phyloP scores from a whole-genome alignment of 2,797 vertebrate genomes.

The Amniataba percoides region DNA sequence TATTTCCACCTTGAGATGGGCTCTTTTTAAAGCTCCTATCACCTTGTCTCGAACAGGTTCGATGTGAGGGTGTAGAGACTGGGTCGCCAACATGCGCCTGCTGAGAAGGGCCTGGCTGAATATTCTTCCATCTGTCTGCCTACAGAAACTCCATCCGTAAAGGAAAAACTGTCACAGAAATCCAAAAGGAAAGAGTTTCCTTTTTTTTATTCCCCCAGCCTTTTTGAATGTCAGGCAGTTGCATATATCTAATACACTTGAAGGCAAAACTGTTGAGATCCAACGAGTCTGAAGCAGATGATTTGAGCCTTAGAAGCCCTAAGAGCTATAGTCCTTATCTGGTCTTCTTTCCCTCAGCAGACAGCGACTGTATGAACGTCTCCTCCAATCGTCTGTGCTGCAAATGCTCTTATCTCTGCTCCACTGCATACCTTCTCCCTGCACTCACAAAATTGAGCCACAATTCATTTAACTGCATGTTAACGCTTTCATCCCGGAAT shows the following conservation, averaged over 20 bases:
- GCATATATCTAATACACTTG: slow-evolving; percentile 70
- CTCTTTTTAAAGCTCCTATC: slow-evolving; percentile 16
- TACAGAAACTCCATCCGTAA: slow-evolving; percentile 58
- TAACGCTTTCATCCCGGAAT: slow-evolving; percentile 57
- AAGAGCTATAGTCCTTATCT: slow-evolving; percentile 76
- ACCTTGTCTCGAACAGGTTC: slow-evolving; percentile 47
- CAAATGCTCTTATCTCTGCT: slow-evolving; percentile 70
- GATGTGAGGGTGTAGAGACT: slow-evolving; percentile 33
- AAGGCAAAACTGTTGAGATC: slow-evolving; percentile 72
- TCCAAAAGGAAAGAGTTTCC: slow-evolving; percentile 36
- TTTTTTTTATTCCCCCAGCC: slow-evolving; percentile 26
- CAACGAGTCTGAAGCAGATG: slow-evolving; percentile 56
- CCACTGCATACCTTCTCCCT: slow-evolving; percentile 53
- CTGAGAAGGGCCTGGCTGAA: slow-evolving; percentile 70
- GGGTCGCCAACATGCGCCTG: slow-evolving; percentile 57
- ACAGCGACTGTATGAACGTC: slow-evolving; percentile 56
- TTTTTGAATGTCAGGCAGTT: slow-evolving; percentile 62
- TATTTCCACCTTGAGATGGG: slow-evolving; percentile 4
- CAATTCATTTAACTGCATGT: slow-evolving; percentile 66
- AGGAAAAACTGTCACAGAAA: slow-evolving; percentile 58
- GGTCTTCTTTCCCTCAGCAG: slow-evolving; percentile 58
- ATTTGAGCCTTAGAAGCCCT: slow-evolving; percentile 73
- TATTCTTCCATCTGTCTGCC: slow-evolving; percentile 73
- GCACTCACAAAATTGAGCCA: slow-evolving; percentile 65
- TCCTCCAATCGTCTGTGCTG: slow-evolving; percentile 60